Percentiles rank a stretch among this genome's conserved stretches.
Evolutionary conservation across 2,113 vertebrate genomes (phyloP).

Genomic region (Cynocephalus volans): DNA sequence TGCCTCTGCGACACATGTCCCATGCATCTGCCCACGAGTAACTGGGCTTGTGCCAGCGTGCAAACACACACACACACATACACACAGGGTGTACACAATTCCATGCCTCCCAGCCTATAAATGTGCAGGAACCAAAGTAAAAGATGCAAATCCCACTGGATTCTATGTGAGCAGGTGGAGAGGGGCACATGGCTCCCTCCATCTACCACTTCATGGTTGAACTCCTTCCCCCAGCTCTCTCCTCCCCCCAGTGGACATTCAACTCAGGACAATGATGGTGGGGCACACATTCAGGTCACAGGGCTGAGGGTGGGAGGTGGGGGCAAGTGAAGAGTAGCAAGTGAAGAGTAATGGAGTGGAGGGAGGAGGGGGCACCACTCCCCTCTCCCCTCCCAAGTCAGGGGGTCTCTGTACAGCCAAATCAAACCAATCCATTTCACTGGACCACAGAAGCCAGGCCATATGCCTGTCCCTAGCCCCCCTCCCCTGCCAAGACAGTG

Average conservation of each 20-base stretch:
- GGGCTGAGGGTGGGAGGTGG: slow-evolving; percentile 54
- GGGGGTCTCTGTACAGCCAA: slow-evolving; percentile 81
- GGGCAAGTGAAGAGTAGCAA: slow-evolving; percentile 71
- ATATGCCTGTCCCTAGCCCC: slow-evolving; percentile 65
- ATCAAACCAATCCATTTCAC: slow-evolving; percentile 71
- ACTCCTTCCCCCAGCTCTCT: neutral
- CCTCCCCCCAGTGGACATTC: slow-evolving; percentile 75
- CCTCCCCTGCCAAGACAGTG: slow-evolving; percentile 81
- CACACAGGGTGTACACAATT: slow-evolving; percentile 91
- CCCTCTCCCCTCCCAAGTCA: slow-evolving; percentile 70
- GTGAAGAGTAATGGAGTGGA: slow-evolving; percentile 68
- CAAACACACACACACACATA: neutral
- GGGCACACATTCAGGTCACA: slow-evolving; percentile 73
- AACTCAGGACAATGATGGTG: slow-evolving; percentile 75
- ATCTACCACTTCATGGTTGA: neutral
- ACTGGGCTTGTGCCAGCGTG: neutral
- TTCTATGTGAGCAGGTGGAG: slow-evolving; percentile 66
- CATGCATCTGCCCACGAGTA: neutral
- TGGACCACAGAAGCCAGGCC: slow-evolving; percentile 70
- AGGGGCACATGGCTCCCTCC: neutral
- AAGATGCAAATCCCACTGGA: slow-evolving; percentile 85
- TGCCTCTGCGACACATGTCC: neutral
- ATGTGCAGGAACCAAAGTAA: slow-evolving; percentile 62
- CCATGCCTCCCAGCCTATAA: slow-evolving; percentile 85
- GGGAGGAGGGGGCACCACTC: slow-evolving; percentile 63